A percentile compares a stretch with the other conserved stretches of the same genome.
Evolutionary conservation across 2,113 vertebrate genomes (phyloP).

Genomic region (Lycaon pictus): DNA sequence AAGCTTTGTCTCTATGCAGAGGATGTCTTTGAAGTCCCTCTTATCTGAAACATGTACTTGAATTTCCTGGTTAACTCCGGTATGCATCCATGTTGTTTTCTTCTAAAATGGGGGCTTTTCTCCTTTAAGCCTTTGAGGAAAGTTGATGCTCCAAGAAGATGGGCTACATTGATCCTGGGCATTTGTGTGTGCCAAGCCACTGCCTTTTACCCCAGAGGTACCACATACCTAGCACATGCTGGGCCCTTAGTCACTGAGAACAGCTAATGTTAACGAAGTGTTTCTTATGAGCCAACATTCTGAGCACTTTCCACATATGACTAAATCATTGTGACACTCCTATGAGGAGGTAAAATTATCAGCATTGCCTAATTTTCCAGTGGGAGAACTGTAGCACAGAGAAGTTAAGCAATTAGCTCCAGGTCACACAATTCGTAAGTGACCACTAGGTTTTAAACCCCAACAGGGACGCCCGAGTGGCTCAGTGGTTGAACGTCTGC

Average conservation of each 20-base stretch:
- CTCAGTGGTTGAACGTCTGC: too few relatives aligned
- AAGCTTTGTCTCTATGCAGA: constrained; percentile 13
- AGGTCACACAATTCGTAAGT: neutral
- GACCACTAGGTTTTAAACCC: neutral
- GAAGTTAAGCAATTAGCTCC: neutral
- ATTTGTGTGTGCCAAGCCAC: neutral
- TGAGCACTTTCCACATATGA: neutral
- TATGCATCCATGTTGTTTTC: neutral
- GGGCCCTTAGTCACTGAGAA: neutral
- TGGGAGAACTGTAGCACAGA: neutral
- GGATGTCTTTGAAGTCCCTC: constrained; percentile 65
- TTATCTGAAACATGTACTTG: constrained; percentile 58
- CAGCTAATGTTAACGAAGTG: neutral
- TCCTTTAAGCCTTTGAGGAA: constrained; percentile 44
- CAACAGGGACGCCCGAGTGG: too few relatives aligned
- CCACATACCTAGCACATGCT: neutral
- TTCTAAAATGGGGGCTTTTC: constrained; percentile 24
- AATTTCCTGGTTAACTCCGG: constrained; percentile 24
- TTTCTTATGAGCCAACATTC: neutral
- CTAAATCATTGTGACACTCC: neutral
- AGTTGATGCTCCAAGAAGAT: neutral
- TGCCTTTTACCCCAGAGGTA: neutral
- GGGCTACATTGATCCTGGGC: neutral
- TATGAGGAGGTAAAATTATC: neutral
- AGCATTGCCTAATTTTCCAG: constrained; percentile 1